Percentiles rank a stretch among this genome's conserved stretches.
These are phyloP conservation scores for Drosophila bocqueti DNA, from an alignment of 1,140 invertebrate species.

Conservation along the genomic window DNA sequence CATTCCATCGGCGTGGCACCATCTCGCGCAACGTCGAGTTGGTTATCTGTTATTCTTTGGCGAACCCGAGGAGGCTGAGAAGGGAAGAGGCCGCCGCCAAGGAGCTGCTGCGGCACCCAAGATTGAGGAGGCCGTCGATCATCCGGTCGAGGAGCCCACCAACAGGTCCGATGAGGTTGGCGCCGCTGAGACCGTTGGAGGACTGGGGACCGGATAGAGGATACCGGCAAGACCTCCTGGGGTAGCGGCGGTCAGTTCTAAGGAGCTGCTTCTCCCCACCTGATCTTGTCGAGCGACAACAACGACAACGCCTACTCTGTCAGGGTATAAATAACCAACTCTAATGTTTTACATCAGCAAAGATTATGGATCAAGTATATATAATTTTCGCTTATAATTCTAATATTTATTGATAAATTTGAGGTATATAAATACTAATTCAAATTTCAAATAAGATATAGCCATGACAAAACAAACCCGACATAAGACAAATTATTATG, in stretches of 20 bases:
- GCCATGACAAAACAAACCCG: too few species aligned
- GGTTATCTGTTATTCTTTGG: slow-evolving; percentile 99
- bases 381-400: not conserved
- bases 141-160: slow-evolving; percentile 80
- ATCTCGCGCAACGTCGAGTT: slow-evolving; percentile 95
- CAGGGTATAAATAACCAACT: slow-evolving; percentile 62
- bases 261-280: slow-evolving; percentile 13
- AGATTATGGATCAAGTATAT: too few species aligned
- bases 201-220: slow-evolving; percentile 86
- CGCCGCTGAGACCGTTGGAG: slow-evolving; percentile 80
- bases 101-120: slow-evolving; percentile 88
- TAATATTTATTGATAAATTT: not conserved
- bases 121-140: slow-evolving; percentile 85
- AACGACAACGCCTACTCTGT: slow-evolving; percentile 26
- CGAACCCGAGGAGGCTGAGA: slow-evolving; percentile 98
- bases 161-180: slow-evolving; percentile 86
- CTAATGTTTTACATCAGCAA: slow-evolving; percentile 44
- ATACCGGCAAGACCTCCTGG: slow-evolving; percentile 82
- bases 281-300: not conserved
- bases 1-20: slow-evolving; percentile 98
- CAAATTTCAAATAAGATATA: not conserved
- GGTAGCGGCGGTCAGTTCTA: slow-evolving; percentile 84
- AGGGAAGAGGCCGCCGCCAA: slow-evolving; percentile 94
- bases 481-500: not conserved
- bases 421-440: not conserved